phyloP scores from a whole-genome alignment of 1,140 invertebrate genomes.

The Panonychus citri region DNA sequence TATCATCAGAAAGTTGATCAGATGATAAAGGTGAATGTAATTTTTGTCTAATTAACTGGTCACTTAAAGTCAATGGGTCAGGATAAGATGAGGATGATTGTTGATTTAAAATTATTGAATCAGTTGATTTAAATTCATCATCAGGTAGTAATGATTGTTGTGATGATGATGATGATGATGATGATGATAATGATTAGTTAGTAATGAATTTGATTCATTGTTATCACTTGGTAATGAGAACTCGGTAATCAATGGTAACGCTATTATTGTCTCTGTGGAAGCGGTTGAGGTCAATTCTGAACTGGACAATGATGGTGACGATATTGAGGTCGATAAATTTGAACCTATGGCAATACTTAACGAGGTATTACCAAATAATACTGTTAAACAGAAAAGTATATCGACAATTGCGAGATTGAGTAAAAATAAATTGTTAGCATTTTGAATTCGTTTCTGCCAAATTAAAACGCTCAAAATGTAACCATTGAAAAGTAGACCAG shows the following conservation, averaged over 20 bases:
- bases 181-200: background rate
- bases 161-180: background rate
- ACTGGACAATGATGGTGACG: background rate
- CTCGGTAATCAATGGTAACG: conserved; percentile 13
- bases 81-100: too few species aligned
- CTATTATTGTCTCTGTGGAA: too few species aligned
- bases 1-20: too few species aligned
- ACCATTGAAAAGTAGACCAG: conserved; percentile 14
- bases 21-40: too few species aligned
- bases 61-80: too few species aligned
- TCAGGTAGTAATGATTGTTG: too few species aligned
- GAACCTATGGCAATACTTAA: conserved; percentile 18
- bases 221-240: too few species aligned
- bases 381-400: conserved; percentile 34
- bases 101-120: too few species aligned
- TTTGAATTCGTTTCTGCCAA: conserved; percentile 24
- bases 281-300: too few species aligned
- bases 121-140: too few species aligned
- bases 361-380: conserved; percentile 27
- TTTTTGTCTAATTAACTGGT: too few species aligned
- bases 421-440: conserved; percentile 39
- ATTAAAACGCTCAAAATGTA: conserved; percentile 13
- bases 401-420: conserved; percentile 44
- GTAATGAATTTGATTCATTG: too few species aligned
- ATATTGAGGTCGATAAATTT: background rate